Evolutionary conservation across 2,113 vertebrate genomes (phyloP).

Genomic region (Mungos mungo): DNA sequence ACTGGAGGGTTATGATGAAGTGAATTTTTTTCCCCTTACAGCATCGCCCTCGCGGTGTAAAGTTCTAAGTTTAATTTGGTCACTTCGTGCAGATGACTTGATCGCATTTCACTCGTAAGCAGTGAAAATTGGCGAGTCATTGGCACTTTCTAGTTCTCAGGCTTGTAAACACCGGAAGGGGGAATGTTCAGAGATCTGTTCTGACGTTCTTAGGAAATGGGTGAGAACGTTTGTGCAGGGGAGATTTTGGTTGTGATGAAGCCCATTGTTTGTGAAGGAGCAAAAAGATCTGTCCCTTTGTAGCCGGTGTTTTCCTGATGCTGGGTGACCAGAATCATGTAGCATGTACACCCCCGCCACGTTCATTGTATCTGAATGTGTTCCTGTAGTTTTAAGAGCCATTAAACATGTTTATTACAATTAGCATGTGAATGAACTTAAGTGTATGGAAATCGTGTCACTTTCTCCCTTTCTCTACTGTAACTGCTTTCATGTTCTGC

Average conservation of each 20-base stretch:
- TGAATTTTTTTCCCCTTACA: neutral
- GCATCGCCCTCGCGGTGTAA: neutral
- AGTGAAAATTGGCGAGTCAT: slow-evolving; percentile 44
- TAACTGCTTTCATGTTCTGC: neutral
- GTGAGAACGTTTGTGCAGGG: slow-evolving; percentile 58
- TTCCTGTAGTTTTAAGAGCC: neutral
- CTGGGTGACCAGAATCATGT: neutral
- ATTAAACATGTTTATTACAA: neutral
- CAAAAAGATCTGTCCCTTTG: neutral
- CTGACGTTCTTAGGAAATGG: slow-evolving; percentile 58
- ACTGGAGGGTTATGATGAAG: neutral
- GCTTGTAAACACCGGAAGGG: slow-evolving; percentile 62
- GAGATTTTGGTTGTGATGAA: slow-evolving; percentile 56
- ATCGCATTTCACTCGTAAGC: neutral
- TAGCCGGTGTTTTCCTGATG: neutral
- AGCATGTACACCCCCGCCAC: neutral
- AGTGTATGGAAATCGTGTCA: neutral
- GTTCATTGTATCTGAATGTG: neutral
- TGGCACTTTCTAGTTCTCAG: slow-evolving; percentile 61
- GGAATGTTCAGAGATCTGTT: slow-evolving; percentile 65
- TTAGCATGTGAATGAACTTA: neutral
- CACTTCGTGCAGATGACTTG: neutral
- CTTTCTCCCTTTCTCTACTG: neutral
- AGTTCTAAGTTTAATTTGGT: neutral
- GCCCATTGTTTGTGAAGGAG: neutral